A percentile compares a stretch with the other conserved stretches of the same genome.
phyloP scores from a whole-genome alignment of 2,888 invertebrate species.

The Hydropsyche betteni region DNA sequence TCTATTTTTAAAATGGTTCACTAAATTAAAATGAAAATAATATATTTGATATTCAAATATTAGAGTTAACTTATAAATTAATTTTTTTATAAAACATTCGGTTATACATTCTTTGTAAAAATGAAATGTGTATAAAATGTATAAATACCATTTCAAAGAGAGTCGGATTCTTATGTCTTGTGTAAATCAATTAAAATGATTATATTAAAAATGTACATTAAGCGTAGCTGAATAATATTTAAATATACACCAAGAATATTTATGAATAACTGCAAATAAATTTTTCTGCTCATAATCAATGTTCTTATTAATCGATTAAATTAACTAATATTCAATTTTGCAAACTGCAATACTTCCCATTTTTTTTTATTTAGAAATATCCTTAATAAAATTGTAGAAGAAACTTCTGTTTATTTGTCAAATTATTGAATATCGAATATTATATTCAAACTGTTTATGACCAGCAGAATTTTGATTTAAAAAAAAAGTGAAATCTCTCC shows the following conservation, averaged over 20 bases:
- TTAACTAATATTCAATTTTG: too few relatives aligned
- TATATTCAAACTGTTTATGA: too few relatives aligned
- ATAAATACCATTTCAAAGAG: conserved; percentile 39
- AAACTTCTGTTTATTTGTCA: too few relatives aligned
- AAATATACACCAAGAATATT: conserved; percentile 15
- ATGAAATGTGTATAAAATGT: conserved; percentile 28
- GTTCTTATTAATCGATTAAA: too few relatives aligned
- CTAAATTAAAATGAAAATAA: not conserved
- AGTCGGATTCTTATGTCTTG: conserved; percentile 52
- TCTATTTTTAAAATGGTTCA: too few relatives aligned
- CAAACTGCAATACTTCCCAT: too few relatives aligned
- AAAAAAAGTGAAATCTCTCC: too few relatives aligned
- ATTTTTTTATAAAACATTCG: not conserved
- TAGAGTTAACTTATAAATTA: conserved; percentile 2
- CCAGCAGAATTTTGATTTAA: too few relatives aligned
- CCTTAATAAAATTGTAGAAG: too few relatives aligned
- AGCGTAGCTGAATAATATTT: conserved; percentile 6
- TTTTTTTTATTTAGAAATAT: too few relatives aligned
- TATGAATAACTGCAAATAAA: conserved; percentile 8
- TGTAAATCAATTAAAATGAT: conserved; percentile 40
- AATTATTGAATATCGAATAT: too few relatives aligned
- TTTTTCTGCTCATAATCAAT: not conserved
- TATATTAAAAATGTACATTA: conserved; percentile 21
- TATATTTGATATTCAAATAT: conserved; percentile 32
- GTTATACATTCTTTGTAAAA: conserved; percentile 19